Conservation (phyloP, 2,797 vertebrate genomes). For the Peromyscus aztecus region DNA sequence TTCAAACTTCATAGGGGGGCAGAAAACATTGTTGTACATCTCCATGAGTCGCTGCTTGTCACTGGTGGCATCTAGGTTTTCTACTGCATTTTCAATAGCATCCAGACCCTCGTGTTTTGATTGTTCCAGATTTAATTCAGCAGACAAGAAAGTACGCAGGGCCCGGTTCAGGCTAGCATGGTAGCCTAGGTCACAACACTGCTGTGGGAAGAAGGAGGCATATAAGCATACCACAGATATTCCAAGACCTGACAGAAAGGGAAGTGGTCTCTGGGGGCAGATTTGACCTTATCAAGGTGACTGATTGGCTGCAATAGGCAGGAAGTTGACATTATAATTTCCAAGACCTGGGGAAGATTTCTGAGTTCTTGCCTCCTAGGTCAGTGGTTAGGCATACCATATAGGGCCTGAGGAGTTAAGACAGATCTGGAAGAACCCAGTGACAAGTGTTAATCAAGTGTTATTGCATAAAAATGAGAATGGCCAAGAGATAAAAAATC, state of each 20-base stretch:
- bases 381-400: not conserved
- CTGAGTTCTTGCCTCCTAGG: not conserved
- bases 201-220: conserved; percentile 85
- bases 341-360: not conserved
- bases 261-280: not conserved
- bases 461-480: conserved; percentile 38
- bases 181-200: conserved; percentile 99
- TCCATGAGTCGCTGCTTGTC: conserved; percentile 99
- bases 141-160: conserved; percentile 97
- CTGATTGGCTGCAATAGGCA: not conserved
- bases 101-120: conserved; percentile 97
- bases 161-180: conserved; percentile 97
- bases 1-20: conserved; percentile 97
- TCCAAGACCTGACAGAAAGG: not conserved
- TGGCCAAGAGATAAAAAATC: not conserved
- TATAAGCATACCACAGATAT: conserved; percentile 21
- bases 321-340: not conserved
- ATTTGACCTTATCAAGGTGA: not conserved
- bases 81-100: conserved; percentile 94
- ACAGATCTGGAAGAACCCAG: not conserved
- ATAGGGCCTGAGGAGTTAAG: not conserved
- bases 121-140: conserved; percentile 96
- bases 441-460: not conserved
- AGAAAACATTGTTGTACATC: conserved; percentile 98
- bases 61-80: conserved; percentile 96